Percentiles rank a stretch among this genome's conserved stretches.
These are phyloP conservation scores for Seriola dumerili DNA, from an alignment of 2,113 vertebrate species.

Conservation along the genomic window DNA sequence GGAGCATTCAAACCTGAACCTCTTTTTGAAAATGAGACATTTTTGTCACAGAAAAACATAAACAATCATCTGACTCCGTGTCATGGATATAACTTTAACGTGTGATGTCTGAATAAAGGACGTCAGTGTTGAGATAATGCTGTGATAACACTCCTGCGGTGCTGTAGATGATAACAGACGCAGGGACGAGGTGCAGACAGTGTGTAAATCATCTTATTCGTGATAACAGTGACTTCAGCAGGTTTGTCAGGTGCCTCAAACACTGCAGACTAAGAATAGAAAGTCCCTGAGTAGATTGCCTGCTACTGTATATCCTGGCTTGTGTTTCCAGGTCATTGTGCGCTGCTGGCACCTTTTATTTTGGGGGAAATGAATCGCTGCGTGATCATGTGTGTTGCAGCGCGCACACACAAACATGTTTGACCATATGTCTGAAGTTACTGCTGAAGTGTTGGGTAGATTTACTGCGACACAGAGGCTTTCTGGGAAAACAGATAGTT, in stretches of 20 bases:
- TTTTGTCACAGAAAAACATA: not conserved
- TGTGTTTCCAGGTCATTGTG: slow-evolving; percentile 41
- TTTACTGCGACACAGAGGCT: slow-evolving; percentile 23
- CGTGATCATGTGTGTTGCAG: not conserved
- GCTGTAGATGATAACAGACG: not conserved
- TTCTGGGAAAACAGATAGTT: slow-evolving; percentile 29
- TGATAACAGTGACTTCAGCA: not conserved
- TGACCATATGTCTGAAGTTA: slow-evolving; percentile 12
- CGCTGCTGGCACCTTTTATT: slow-evolving; percentile 7
- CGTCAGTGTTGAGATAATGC: not conserved
- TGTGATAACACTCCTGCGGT: not conserved
- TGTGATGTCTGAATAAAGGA: not conserved
- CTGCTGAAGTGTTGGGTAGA: not conserved
- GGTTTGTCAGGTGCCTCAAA: slow-evolving; percentile 5
- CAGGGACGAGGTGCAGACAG: not conserved
- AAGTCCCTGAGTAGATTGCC: not conserved
- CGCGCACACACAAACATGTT: slow-evolving; percentile 33
- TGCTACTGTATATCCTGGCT: slow-evolving; percentile 13
- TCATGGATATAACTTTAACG: not conserved
- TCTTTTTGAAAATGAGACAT: not conserved
- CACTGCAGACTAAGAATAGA: slow-evolving; percentile 11
- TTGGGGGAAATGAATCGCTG: not conserved
- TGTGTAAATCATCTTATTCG: not conserved
- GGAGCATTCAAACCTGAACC: not conserved
- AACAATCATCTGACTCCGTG: not conserved